A percentile compares a stretch with the other conserved stretches of the same genome.
Evolutionary conservation across 2,797 vertebrate species (phyloP).

Genomic region (Sebastes variabilis): DNA sequence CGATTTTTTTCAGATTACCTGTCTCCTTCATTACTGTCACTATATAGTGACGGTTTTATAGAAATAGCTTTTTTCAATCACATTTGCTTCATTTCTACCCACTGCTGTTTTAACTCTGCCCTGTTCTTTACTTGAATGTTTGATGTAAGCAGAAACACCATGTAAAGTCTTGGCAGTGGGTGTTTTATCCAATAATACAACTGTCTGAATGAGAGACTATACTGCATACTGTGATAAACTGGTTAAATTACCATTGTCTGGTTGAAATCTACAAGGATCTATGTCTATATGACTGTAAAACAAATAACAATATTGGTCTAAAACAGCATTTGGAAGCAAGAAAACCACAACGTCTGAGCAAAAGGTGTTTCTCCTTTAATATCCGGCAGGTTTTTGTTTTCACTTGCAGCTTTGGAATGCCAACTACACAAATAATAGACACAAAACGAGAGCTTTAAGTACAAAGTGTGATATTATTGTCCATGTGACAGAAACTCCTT

Average conservation of each 20-base stretch:
- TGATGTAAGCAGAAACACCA: background rate
- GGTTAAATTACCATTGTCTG: background rate
- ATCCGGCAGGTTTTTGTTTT: conserved; percentile 46
- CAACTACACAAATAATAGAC: conserved; percentile 39
- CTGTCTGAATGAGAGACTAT: background rate
- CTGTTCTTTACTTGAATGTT: background rate
- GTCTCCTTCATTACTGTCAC: too few relatives aligned
- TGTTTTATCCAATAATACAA: background rate
- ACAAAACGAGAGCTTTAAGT: conserved; percentile 41
- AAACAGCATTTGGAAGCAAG: conserved; percentile 1
- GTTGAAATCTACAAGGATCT: background rate
- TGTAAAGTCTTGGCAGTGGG: background rate
- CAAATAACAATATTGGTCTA: background rate
- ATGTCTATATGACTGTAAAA: background rate
- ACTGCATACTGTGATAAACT: background rate
- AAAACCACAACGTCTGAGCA: conserved; percentile 22
- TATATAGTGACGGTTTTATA: too few relatives aligned
- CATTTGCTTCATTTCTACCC: too few relatives aligned
- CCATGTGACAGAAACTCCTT: conserved; percentile 27
- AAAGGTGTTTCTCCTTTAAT: conserved; percentile 60
- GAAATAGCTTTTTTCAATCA: too few relatives aligned
- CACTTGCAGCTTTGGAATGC: conserved; percentile 56
- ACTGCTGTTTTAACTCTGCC: too few relatives aligned
- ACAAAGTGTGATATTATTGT: conserved; percentile 27
- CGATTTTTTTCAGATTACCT: too few relatives aligned